Evolutionary conservation across 2,113 vertebrate genomes (phyloP).

Genomic region (Pseudorasbora parva): DNA sequence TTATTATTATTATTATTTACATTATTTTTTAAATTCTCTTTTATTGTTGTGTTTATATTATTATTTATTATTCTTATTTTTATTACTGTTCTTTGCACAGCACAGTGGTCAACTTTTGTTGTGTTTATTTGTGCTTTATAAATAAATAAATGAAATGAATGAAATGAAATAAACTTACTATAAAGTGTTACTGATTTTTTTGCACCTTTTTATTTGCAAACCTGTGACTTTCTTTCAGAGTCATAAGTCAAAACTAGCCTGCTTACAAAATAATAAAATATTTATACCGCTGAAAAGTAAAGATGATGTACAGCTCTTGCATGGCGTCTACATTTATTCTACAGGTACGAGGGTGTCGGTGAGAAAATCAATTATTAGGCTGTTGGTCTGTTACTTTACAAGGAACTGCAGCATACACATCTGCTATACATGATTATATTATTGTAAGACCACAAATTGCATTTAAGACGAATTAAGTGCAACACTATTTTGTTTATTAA

Average conservation of each 20-base stretch:
- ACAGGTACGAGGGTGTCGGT: not conserved
- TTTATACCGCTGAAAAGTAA: not conserved
- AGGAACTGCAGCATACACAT: not conserved
- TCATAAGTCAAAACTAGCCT: not conserved
- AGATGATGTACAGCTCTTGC: constrained; percentile 8
- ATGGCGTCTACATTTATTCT: not conserved
- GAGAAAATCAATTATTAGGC: not conserved
- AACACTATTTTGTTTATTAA: too few relatives aligned
- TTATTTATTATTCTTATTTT: too few relatives aligned
- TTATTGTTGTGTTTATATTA: too few relatives aligned
- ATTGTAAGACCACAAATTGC: not conserved
- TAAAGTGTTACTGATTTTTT: too few relatives aligned
- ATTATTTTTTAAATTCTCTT: too few relatives aligned
- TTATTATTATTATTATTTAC: too few relatives aligned
- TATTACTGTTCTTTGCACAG: too few relatives aligned
- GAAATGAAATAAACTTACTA: too few relatives aligned
- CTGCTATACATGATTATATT: not conserved
- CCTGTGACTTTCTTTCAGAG: not conserved
- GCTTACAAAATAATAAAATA: constrained; percentile 15
- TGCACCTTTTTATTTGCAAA: not conserved
- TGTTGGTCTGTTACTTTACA: not conserved
- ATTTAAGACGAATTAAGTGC: not conserved
- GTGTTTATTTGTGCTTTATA: too few relatives aligned
- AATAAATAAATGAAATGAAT: too few relatives aligned
- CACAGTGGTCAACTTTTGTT: too few relatives aligned